phyloP scores from a whole-genome alignment of 2,797 vertebrate species.

The Notamacropus eugenii region DNA sequence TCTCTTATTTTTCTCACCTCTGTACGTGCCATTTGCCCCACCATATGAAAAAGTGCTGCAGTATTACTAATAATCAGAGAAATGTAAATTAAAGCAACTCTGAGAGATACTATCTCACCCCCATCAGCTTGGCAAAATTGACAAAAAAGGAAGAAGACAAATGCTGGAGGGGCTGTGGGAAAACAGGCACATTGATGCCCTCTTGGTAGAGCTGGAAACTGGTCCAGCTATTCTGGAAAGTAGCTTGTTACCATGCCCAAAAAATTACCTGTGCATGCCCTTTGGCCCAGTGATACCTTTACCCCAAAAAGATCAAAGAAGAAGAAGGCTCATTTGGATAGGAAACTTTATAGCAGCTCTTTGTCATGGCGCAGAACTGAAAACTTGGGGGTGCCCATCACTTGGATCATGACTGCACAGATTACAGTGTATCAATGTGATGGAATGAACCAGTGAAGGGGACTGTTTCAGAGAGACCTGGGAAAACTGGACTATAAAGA shows the following conservation, averaged over 20 bases:
- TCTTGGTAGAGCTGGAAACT: not conserved
- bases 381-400: not conserved
- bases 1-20: not conserved
- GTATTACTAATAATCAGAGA: not conserved
- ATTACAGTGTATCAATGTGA: not conserved
- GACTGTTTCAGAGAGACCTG: not conserved
- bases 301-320: not conserved
- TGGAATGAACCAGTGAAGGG: not conserved
- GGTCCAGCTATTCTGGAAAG: not conserved
- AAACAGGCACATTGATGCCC: not conserved
- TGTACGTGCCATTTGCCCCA: not conserved
- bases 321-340: not conserved
- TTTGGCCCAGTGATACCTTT: not conserved
- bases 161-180: not conserved
- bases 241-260: not conserved
- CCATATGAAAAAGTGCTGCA: not conserved
- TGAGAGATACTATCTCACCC: not conserved
- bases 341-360: not conserved
- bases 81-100: not conserved
- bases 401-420: not conserved
- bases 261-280: not conserved
- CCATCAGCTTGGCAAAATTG: not conserved
- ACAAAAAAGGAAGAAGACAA: not conserved
- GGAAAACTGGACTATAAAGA: too few species aligned
- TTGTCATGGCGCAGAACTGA: not conserved